Base-by-base conservation (phyloP, 2,888 invertebrate genomes). In the Morpho achilles region DNA sequence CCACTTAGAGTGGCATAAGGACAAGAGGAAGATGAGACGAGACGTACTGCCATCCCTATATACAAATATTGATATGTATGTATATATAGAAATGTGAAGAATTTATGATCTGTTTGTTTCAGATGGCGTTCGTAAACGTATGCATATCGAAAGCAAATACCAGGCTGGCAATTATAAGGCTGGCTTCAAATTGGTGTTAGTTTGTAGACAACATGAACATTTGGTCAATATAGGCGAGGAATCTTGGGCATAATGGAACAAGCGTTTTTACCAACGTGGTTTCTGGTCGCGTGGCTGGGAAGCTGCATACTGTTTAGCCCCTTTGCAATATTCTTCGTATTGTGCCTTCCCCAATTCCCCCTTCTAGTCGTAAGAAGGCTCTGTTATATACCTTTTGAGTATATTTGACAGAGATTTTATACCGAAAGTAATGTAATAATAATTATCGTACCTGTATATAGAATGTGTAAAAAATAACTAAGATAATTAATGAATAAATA, bases 301-400 rank as follows among this genome's bases (percentile, higher is more conserved):
- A 84, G 93, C 57, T 89, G 94, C 70, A 82, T 95, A 60, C 77
- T 95, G 59, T 93, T 94, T 71, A 94, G 94, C 67, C 95, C 95
- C 45, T 86, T 93, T 69, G 91, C 93, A 63, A 84, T 95, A 70
- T 91, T 95, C 70, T 92, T 94, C 75, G 91, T 94, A 65, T 86
- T 94, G 61, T 93, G 93, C 75, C 82, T 95, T 67, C 95, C 95
- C 57, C 94, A 95, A 74, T 82, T 95, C 73, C 95, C 95, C 60
- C 91, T 95, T 69, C 82, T 94, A 70, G 87, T 94, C 70, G 81
- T 94, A 57, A 91, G 94, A 67, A 91, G 94, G 75, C 91, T 93
- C 68, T 93, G 93, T 71, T 91, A 93, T 78, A 93, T 94, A 78
- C 94, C 93, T 7, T 93, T 94, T 69, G 94, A 94, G 77, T 92